Evolutionary conservation across 2,113 vertebrate species (phyloP), one percentile per base, ranked within the genome.

Genomic region (Siniperca chuatsi): DNA sequence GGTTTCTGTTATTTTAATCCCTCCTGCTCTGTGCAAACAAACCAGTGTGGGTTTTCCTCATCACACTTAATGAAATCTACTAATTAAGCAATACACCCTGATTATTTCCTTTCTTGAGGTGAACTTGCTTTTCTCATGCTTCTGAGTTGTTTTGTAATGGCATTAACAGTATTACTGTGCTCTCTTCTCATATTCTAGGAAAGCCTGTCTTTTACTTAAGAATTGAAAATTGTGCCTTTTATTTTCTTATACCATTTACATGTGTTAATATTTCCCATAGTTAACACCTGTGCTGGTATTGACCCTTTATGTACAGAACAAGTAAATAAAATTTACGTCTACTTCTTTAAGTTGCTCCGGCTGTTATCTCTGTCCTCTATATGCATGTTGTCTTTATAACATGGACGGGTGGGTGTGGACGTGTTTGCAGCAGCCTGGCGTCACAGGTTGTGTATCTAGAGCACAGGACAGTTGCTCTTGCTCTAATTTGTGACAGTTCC

Each of bases 111-210:
- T 79, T 78, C 61, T 82, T 81, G 78, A 82, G 78, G 82, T 91
- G 81, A 87, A 89, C 75, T 83, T 72, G 78, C 78, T 74, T 87
- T 86, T 85, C 60, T 89, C 87, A 77, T 89, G 92, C 93, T 93
- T 89, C 82, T 37, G 79, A 84, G 76, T 90, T 88, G 85, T 96
- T 96, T 97, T 96, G 94, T 97, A 95, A 96, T 96, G 96, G 95
- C 95, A 97, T 97, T 97, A 97, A 98, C 97, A 98, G 97, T 98
- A 97, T 99, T 99, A 97, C 97, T 97, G 96, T 96, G 96, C 96
- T 96, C 95, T 96, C 95, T 81, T 85, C 89, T 89, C 89, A 91
- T 90, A 92, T 82, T 92, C 90, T 97, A 93, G 91, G 86, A 93
- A 97, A 97, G 96, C 97, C 95, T 90, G 95, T 95, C 88, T 95